Percentiles rank a stretch among this genome's conserved stretches.
Conservation (phyloP, 2,113 vertebrate species). For the Psilopogon haemacephalus region DNA sequence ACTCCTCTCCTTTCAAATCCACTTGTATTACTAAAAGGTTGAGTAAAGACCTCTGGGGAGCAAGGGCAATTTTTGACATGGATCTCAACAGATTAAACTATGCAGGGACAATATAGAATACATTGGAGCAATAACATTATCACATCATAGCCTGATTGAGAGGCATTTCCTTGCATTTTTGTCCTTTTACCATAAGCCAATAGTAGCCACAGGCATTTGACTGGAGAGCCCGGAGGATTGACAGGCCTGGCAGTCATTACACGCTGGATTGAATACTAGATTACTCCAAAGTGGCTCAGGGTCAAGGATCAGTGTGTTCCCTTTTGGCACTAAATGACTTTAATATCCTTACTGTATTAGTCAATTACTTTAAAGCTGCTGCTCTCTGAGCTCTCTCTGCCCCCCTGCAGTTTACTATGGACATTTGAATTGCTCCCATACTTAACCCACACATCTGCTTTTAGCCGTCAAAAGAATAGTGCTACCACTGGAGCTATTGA, state of each 20-base stretch:
- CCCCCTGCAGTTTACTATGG: slow-evolving; percentile 84
- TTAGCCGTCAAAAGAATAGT: slow-evolving; percentile 81
- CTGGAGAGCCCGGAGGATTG: slow-evolving; percentile 94
- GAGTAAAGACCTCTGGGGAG: slow-evolving; percentile 80
- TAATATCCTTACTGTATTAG: slow-evolving; percentile 99
- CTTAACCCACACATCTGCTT: slow-evolving; percentile 86
- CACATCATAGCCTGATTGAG: slow-evolving; percentile 84
- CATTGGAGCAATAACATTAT: slow-evolving; percentile 85
- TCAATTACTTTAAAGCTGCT: slow-evolving; percentile 97
- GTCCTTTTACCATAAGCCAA: slow-evolving; percentile 85
- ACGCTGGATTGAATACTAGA: slow-evolving; percentile 99
- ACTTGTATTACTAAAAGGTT: slow-evolving; percentile 80
- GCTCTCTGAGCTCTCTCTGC: slow-evolving; percentile 85
- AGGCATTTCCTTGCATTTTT: slow-evolving; percentile 84
- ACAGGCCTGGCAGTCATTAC: slow-evolving; percentile 99
- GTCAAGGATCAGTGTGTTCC: slow-evolving; percentile 99
- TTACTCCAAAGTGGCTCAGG: slow-evolving; percentile 99
- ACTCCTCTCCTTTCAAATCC: slow-evolving; percentile 74
- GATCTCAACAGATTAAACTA: slow-evolving; percentile 85
- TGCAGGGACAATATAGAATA: slow-evolving; percentile 82
- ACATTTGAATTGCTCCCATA: slow-evolving; percentile 87
- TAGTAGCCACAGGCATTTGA: slow-evolving; percentile 88
- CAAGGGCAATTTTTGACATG: slow-evolving; percentile 83
- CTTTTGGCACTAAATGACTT: slow-evolving; percentile 99
- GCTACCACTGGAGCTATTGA: slow-evolving; percentile 78